These are phyloP conservation scores for Tauraco hartlaubi DNA, from an alignment of 2,797 vertebrate genomes.

Conservation along the genomic window DNA sequence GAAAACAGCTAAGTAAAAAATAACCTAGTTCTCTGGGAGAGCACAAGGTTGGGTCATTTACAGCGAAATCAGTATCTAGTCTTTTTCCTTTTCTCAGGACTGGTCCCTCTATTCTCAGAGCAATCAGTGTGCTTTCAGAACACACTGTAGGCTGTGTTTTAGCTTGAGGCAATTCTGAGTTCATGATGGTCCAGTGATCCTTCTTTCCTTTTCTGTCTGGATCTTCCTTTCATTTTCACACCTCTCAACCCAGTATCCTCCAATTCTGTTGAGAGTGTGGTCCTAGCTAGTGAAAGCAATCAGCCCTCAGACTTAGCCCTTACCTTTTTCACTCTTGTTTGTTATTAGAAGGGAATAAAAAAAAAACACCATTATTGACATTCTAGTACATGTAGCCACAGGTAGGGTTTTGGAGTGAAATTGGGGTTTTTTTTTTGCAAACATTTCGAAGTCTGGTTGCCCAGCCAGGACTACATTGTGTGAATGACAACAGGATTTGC, in stretches of 20 bases:
- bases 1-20: background rate
- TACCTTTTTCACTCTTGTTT: background rate
- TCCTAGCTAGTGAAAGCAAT: background rate
- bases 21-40: background rate
- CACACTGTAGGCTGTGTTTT: background rate
- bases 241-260: background rate
- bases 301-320: background rate
- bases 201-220: background rate
- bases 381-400: background rate
- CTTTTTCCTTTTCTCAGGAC: background rate
- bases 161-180: background rate
- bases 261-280: background rate
- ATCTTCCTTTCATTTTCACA: background rate
- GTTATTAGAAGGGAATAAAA: background rate
- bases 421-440: background rate
- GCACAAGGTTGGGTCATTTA: background rate
- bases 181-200: background rate
- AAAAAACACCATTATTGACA: no score
- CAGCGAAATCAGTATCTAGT: background rate
- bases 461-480: background rate
- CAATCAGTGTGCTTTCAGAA: background rate
- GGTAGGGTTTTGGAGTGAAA: background rate
- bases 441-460: background rate
- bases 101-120: background rate
- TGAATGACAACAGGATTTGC: background rate